Conservation (phyloP, 2,888 invertebrate genomes). For the Machimus rusticus region DNA sequence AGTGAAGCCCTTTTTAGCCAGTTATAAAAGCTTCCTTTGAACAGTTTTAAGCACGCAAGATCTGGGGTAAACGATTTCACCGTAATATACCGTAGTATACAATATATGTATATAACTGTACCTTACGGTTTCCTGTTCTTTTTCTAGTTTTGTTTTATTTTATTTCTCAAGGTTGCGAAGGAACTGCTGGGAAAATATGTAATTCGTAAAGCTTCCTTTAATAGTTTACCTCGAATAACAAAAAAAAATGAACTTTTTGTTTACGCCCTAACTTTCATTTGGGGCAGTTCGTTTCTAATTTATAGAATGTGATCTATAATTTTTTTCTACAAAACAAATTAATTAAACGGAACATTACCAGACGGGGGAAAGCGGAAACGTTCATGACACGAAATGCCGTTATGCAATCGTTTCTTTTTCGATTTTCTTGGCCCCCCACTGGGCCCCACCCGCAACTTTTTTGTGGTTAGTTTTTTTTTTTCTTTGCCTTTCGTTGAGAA, state of each 20-base stretch:
- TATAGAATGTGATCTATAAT: neutral
- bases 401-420: slow-evolving; percentile 6
- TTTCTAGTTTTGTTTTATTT: neutral
- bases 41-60: neutral
- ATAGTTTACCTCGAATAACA: neutral
- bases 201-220: neutral
- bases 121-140: neutral
- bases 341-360: neutral
- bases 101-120: no score
- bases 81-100: no score
- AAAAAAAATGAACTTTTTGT: neutral
- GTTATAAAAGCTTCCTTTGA: neutral
- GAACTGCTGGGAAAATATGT: neutral
- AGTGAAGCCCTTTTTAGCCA: neutral
- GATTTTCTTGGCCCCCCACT: neutral
- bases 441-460: neutral
- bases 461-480: neutral
- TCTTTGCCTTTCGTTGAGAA: no score
- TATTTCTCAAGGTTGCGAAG: neutral
- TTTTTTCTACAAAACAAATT: neutral
- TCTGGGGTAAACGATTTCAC: neutral
- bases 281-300: neutral
- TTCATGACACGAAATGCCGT: neutral
- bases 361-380: neutral
- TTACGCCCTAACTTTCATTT: neutral